Base-by-base conservation (phyloP, 2,888 invertebrate species). In the Amblyjoppa fuscipennis region DNA sequence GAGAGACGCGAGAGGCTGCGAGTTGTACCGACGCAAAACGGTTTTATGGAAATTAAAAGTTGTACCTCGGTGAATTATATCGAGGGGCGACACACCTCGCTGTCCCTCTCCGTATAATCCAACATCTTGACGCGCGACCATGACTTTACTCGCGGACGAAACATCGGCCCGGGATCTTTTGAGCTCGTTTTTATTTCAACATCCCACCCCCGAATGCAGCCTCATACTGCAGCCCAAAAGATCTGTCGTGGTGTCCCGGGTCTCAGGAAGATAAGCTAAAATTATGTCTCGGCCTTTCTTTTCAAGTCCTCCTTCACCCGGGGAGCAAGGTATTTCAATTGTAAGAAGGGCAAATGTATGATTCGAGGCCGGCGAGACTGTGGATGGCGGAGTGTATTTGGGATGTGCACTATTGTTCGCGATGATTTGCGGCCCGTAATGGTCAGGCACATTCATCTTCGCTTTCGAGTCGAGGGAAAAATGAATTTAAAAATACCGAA, bases 31-130 rank as follows among this genome's bases (percentile, higher is more conserved):
- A 87, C 83, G 83, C 73, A 81, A 90, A 89, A 89, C 88, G 88
- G 89, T 89, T 91, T 91, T 91, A 91, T 92, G 92, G 89, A 92
- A 92, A 92, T 92, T 92, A 92, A 92, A 92, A 91, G 90, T 92
- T 91, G 88, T 90, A 87, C 86, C 85, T 69, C 84, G 83, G 84
- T 89, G 90, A 92, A 89, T 91, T 91, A 91, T 91, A 89, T 84
- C 74, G 81, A 45, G 73, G 78, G 74, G 69, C 51, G 66, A 45
- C 45, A 31, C 38, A 16, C 34, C 41, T n/a, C 66, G 4, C 56
- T 73, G 16, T 74, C 51, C 59, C 49, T 75, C 78, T 49, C 61
- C 61, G 75, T 78, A 81, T 79, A 85, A 88, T 84, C 85, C 86
- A 85, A 79, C 75, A 79, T 86, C 86, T 84, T 87, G 81, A 84